Conservation (phyloP, 1,140 invertebrate genomes). For the Solen grandis region DNA sequence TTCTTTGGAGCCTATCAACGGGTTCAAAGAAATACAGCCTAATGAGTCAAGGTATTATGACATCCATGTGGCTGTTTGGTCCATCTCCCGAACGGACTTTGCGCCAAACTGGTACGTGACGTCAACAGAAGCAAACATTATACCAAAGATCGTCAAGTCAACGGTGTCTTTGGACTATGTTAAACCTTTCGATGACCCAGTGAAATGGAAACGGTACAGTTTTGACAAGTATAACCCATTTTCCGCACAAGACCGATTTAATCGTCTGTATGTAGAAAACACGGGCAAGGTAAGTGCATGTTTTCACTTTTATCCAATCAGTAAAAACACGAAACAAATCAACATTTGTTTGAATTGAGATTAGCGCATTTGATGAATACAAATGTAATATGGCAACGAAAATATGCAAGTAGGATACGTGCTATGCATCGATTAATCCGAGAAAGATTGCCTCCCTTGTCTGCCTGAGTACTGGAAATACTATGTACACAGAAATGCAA, state of each 20-base stretch:
- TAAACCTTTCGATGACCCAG: slow-evolving; percentile 19
- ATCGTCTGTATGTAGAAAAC: neutral
- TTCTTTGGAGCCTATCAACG: slow-evolving; percentile 23
- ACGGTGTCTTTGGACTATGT: slow-evolving; percentile 25
- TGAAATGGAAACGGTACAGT: slow-evolving; percentile 32
- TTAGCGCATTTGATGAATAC: no score
- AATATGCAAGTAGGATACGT: no score
- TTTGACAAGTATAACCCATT: slow-evolving; percentile 44
- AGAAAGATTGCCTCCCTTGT: no score
- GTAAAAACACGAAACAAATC: no score
- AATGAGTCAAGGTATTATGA: slow-evolving; percentile 12
- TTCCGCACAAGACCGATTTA: slow-evolving; percentile 18
- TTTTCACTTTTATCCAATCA: neutral
- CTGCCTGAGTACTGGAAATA: no score
- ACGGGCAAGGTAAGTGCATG: slow-evolving; percentile 2
- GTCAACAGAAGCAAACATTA: neutral
- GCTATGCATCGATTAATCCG: no score
- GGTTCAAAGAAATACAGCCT: slow-evolving; percentile 9
- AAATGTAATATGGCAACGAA: no score
- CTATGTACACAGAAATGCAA: no score
- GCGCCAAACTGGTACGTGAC: slow-evolving; percentile 41
- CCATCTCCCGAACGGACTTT: slow-evolving; percentile 24
- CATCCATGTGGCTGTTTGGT: slow-evolving; percentile 13
- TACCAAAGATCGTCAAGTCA: slow-evolving; percentile 28
- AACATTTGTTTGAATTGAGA: no score